Evolutionary conservation across 2,797 vertebrate species (phyloP), one percentile per base, ranked within the genome.

Genomic region (Poeciliopsis infans): DNA sequence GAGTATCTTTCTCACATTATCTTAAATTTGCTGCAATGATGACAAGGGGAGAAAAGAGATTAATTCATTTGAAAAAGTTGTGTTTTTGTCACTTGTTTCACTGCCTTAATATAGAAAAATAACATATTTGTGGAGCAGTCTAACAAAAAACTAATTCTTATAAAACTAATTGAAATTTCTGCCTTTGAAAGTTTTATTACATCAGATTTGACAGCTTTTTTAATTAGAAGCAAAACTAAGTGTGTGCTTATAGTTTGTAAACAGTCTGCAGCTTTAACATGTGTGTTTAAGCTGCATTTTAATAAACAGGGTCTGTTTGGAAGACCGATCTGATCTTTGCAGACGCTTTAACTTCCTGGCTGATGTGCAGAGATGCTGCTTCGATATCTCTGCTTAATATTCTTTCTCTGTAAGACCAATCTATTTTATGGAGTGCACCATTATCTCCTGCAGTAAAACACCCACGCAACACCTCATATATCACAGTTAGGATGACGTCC

Each of bases 11-110:
- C 33, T 66, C 33, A 66, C 61, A 66, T 64, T 36, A 23, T 66
- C 39, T 77, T 77, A 82, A 79, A 84, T 72, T 85, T 80, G 72
- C 72, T 2, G 1, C 59, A 79, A 70, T 73, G 72, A 68, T 81
- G 68, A 74, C 16, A 13, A 2, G 11, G 25, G 45, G 49, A 75
- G 31, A 77, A 77, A 49, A 77, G 25, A 79, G 4, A 79, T 68
- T 2, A 84, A 82, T 64, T 41, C 47, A 80, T 71, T 36, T 16
- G 47, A 70, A 72, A 55, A 18, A 25, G 57, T 23, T 74, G 20
- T 68, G 78, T 73, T 53, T 39, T 0, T 41, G 7, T 72, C 39
- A 7, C 69, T 2, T n/a, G 5, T 68, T 41, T 6, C 8, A 18
- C 20, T 75, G 74, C 66, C 39, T 70, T 64, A 13, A 33, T 28